Base-by-base conservation (phyloP, 23 tunicate genomes). In the Ascidia mentula region DNA sequence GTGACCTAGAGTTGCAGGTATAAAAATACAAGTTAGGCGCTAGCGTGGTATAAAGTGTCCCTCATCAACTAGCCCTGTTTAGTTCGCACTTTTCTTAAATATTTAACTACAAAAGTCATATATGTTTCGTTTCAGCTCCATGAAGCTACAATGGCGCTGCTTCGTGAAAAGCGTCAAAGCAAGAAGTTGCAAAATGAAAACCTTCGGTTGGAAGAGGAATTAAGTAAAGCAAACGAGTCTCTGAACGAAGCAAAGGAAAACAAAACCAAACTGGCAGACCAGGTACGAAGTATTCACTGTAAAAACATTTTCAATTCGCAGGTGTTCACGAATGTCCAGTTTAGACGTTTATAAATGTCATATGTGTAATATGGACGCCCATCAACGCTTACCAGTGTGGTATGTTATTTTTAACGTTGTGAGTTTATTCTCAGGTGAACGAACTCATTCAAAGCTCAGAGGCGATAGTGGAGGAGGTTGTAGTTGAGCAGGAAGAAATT, bases 161-260 rank as follows among this genome's bases (percentile, higher is more conserved):
- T 89, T 83, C 78, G 69, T 22, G 95, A 84, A 59, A 79, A 82
- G 36, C 81, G 74, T 42, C 83, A 74, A 46, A 84, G 60, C 36
- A 59, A 79, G 15, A 37, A 45, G 34, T 31, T 89, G 40, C 82
- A 84, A 36, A 76, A 40, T 15, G 95, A 89, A 22, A 89, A 89
- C 60, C 31, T 80, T 24, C 32, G 72, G 22, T 37, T 89, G 78
- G 95, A 89, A 34, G 69, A 73, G 31, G 88, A 89, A 79, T 18
- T 89, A 32, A 31, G 69, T 15, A 26, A 80, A 82, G 69, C 69
- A 46, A 74, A 82, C 31, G 45, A 34, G 6, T 31, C 35, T 6
- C 74, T 70, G 35, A 70, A 36, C 8, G 74, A 70, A 30, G 74
- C 17, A 28, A 53, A 53, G 65, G 65, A 53, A 53, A 53, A 6